These are phyloP conservation scores for Psophia crepitans DNA, from an alignment of 2,113 vertebrate genomes.

Conservation along the genomic window DNA sequence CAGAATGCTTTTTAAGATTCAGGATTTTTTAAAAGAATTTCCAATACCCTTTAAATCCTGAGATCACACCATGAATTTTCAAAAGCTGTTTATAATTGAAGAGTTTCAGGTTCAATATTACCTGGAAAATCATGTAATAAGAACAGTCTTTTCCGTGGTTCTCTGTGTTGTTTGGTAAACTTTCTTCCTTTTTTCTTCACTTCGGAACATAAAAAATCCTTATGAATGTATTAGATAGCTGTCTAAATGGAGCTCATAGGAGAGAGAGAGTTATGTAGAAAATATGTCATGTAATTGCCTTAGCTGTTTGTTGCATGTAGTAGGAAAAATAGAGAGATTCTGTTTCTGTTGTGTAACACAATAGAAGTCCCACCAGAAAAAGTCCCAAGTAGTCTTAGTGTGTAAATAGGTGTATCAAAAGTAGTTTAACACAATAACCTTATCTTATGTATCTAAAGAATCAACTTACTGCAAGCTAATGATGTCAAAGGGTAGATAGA, in stretches of 20 bases:
- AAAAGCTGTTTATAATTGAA: not conserved
- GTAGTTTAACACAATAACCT: not conserved
- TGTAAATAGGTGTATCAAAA: not conserved
- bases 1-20: not conserved
- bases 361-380: not conserved
- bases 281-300: not conserved
- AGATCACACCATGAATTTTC: not conserved
- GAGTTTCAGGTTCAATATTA: not conserved
- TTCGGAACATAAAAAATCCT: not conserved
- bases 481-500: not conserved
- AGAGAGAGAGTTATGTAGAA: not conserved
- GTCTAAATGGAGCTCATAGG: not conserved
- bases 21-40: not conserved
- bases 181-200: not conserved
- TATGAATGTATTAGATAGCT: not conserved
- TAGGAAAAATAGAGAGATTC: not conserved
- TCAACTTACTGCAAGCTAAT: not conserved
- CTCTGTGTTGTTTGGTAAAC: not conserved
- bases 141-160: not conserved
- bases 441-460: not conserved
- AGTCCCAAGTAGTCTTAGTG: not conserved
- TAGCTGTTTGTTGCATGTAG: not conserved
- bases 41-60: not conserved
- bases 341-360: not conserved
- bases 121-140: not conserved